Evolutionary conservation across 2,113 vertebrate species (phyloP), one percentile per base, ranked within the genome.

Genomic region (Rhegmatorhina hoffmannsi): DNA sequence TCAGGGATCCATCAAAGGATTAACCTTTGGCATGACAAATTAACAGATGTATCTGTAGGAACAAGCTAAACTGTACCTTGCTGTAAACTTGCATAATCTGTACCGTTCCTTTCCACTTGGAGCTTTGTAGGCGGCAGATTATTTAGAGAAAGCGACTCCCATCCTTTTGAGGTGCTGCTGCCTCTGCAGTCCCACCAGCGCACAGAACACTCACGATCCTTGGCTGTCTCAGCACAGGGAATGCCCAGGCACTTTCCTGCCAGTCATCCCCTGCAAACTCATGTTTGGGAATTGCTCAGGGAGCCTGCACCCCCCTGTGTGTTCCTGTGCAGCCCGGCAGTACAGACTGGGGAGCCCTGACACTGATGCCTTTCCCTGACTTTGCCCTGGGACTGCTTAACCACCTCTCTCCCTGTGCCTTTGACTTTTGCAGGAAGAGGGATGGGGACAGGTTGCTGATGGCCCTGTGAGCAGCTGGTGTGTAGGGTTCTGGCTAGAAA

Each of bases 271-370:
- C 26, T 70, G 63, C 17, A 46, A 46, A 31, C 3, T 69, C 40
- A 11, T 2, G 4, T 47, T 25, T 25, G 33, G 15, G n/a, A 20
- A 11, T 26, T 21, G 17, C 46, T 33, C 8, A 2, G 33, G 26
- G 11, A 78, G 13, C 38, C n/a, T 1, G 4, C 55, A 36, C 7
- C 17, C 21, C 17, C 26, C 6, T 9, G 16, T 0, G 4, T 15
- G 77, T 4, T 60, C 18, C 17, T 9, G 18, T 50, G 49, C 6
- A 3, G 13, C 40, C 59, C 8, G 29, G 15, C 62, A 4, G 2
- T 0, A 29, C 0, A 0, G 10, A 18, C 7, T 0, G 2, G 17
- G 29, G 33, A 15, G 2, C 9, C 19, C 11, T 2, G 36, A 16
- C 7, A 7, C 24, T 16, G 21, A 23, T 21, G 6, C 11, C 69